Conservation (phyloP, 2,888 invertebrate species). For the Pseudanteris insignis region DNA sequence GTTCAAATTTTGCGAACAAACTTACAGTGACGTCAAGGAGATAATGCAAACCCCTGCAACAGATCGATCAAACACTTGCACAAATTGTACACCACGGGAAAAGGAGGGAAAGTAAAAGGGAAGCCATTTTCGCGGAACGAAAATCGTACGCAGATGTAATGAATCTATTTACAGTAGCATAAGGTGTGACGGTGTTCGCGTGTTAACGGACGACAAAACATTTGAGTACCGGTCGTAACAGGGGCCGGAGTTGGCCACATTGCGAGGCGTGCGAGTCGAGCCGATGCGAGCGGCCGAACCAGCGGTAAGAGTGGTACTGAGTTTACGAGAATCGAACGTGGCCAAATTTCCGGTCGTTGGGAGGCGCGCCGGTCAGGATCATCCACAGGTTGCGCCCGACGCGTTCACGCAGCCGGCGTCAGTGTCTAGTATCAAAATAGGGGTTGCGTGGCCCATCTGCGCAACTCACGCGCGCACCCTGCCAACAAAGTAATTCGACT, state of each 20-base stretch:
- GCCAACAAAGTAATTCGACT: too few relatives aligned
- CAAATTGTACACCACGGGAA: not conserved
- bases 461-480: not conserved
- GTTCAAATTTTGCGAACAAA: too few relatives aligned
- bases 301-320: conserved; percentile 61
- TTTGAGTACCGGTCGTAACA: conserved; percentile 9
- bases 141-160: too few relatives aligned
- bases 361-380: conserved; percentile 63
- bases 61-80: conserved; percentile 17
- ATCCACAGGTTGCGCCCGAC: conserved; percentile 63
- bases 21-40: too few relatives aligned
- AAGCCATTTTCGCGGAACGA: not conserved
- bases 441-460: conserved; percentile 19
- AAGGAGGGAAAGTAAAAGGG: not conserved
- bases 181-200: not conserved
- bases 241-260: conserved; percentile 29
- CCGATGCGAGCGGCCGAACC: conserved; percentile 51
- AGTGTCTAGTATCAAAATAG: not conserved
- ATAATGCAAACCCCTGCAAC: too few relatives aligned
- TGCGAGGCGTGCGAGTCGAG: conserved; percentile 48
- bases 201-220: not conserved
- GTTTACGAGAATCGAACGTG: conserved; percentile 59
- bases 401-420: conserved; percentile 49
- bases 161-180: conserved; percentile 2
- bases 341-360: conserved; percentile 60